These are phyloP conservation scores for Zeus faber DNA, from an alignment of 2,113 vertebrate genomes.

Conservation along the genomic window DNA sequence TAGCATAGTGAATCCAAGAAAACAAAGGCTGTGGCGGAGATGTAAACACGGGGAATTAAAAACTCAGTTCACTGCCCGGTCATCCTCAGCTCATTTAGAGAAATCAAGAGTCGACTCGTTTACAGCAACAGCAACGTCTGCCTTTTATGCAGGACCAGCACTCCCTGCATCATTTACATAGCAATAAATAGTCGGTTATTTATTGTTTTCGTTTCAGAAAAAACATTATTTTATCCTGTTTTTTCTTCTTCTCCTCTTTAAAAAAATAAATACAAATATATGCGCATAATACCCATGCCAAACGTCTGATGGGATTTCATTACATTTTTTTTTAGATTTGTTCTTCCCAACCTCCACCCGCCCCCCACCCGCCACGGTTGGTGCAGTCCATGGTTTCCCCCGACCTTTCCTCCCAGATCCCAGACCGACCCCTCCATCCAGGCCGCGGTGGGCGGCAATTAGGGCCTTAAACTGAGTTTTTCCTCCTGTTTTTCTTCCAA, in stretches of 20 bases:
- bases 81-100: slow-evolving; percentile 62
- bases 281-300: slow-evolving; percentile 39
- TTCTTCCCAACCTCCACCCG: slow-evolving; percentile 30
- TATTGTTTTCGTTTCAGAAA: slow-evolving; percentile 37
- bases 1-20: slow-evolving; percentile 71
- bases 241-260: slow-evolving; percentile 27
- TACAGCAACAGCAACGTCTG: slow-evolving; percentile 62
- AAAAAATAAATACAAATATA: slow-evolving; percentile 37
- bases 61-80: slow-evolving; percentile 67
- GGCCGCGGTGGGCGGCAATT: slow-evolving; percentile 49
- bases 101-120: slow-evolving; percentile 59
- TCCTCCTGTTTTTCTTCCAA: slow-evolving; percentile 31
- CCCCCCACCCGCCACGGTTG: slow-evolving; percentile 7
- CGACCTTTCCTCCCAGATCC: slow-evolving; percentile 53
- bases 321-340: no score
- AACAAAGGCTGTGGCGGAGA: slow-evolving; percentile 59
- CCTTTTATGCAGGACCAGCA: slow-evolving; percentile 38
- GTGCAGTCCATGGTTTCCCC: slow-evolving; percentile 35
- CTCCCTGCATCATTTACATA: slow-evolving; percentile 41
- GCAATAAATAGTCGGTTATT: no score
- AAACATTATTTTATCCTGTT: slow-evolving; percentile 14
- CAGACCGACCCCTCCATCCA: slow-evolving; percentile 29
- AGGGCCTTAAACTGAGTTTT: slow-evolving; percentile 44
- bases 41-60: slow-evolving; percentile 68
- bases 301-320: slow-evolving; percentile 51